Evolutionary conservation across 2,113 vertebrate genomes (phyloP).

Genomic region (Colinus virginianus): DNA sequence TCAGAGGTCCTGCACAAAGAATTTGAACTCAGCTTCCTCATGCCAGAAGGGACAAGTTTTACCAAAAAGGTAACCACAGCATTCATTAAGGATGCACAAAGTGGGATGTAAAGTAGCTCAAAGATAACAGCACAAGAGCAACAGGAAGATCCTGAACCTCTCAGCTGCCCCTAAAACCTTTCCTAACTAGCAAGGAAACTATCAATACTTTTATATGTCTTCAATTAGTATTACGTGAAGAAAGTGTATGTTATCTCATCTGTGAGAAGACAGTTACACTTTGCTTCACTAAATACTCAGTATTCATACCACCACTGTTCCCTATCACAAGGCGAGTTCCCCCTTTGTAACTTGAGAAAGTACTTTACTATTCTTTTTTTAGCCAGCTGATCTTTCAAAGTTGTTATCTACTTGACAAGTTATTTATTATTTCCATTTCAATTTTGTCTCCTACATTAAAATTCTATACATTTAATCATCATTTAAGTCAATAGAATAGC

Average conservation of each 20-base stretch:
- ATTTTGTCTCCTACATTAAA: conserved; percentile 44
- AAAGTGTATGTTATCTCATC: not conserved
- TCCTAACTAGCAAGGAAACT: not conserved
- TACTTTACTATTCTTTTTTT: not conserved
- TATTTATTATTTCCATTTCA: conserved; percentile 70
- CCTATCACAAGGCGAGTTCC: not conserved
- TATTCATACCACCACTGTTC: not conserved
- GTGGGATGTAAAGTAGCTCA: not conserved
- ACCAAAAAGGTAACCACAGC: not conserved
- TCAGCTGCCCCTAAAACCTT: not conserved
- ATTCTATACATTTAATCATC: conserved; percentile 62
- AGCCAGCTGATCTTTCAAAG: conserved; percentile 25
- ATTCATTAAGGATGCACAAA: not conserved
- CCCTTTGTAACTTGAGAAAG: not conserved
- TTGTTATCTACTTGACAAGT: conserved; percentile 42
- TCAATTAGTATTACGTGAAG: not conserved
- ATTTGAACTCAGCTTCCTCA: too few relatives aligned
- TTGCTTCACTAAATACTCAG: not conserved
- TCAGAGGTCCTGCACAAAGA: too few relatives aligned
- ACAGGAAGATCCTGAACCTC: not conserved
- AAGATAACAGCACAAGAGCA: not conserved
- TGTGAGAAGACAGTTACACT: not conserved
- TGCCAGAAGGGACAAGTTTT: not conserved
- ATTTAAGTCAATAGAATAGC: conserved; percentile 29
- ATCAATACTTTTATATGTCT: not conserved